Percentiles rank a stretch among this genome's conserved stretches.
Conservation (phyloP, 2,113 vertebrate species). For the Cervus canadensis region DNA sequence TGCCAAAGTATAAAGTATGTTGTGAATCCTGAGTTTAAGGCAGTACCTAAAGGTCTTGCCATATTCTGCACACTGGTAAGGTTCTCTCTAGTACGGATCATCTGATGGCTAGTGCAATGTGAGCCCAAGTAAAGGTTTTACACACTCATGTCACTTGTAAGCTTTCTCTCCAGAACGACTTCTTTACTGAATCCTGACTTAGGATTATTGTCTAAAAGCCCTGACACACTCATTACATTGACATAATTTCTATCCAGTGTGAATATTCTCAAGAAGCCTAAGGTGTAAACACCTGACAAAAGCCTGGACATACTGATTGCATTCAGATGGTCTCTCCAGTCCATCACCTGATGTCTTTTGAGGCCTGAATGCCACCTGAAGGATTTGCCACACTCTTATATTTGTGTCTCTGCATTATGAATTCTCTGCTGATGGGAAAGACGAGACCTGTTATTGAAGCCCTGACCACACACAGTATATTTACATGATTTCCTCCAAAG, state of each 20-base stretch:
- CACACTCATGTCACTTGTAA: neutral
- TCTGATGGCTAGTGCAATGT: neutral
- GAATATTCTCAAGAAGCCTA: neutral
- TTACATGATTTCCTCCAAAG: neutral
- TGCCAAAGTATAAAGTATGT: neutral
- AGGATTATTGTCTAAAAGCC: neutral
- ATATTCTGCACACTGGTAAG: neutral
- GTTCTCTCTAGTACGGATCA: neutral
- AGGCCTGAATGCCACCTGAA: neutral
- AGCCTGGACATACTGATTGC: neutral
- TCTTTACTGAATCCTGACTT: neutral
- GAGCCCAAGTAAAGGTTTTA: neutral
- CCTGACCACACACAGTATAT: neutral
- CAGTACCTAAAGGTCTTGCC: neutral
- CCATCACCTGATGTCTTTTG: neutral
- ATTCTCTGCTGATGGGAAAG: neutral
- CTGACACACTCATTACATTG: neutral
- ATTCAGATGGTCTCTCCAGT: neutral
- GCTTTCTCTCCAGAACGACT: neutral
- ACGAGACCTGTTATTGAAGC: neutral
- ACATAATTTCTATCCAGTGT: neutral
- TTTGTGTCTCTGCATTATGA: neutral
- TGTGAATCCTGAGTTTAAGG: neutral
- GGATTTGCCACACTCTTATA: neutral
- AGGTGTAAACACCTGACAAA: neutral